Evolutionary conservation across 2,113 vertebrate genomes (phyloP), one percentile per base, ranked within the genome.

Genomic region (Hydrochoerus hydrochaeris): DNA sequence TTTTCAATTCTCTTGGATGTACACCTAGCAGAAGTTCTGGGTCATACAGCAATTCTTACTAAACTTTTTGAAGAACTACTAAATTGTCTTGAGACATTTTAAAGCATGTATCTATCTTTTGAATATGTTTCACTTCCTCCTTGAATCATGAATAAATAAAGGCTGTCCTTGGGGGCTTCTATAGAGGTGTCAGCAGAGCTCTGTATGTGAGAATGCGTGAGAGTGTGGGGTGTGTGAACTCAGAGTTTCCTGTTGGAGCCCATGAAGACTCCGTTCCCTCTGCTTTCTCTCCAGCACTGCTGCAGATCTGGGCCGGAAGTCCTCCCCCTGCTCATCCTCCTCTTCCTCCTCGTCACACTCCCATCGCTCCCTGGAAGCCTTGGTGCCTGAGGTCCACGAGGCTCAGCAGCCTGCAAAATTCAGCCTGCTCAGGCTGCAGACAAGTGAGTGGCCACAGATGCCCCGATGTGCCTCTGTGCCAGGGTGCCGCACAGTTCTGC

Each of bases 391-490:
- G 54, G 38, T 77, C 65, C 93, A 41, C 35, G 77, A 90, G 77
- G 38, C 93, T 57, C 90, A 80, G 16, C 38, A 67, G 41, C 88
- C 44, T 0, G 54, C 88, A 60, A 95, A 98, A 32, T 63, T 97
- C 30, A 95, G 87, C 94, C 71, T 98, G 69, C 96, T 98, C 9
- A 78, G 82, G 60, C 57, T 65, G 67, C 94, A 92, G 96, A 97
- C 97, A 83, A 90, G 97, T 97, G 69, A 97, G 96, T 96, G 41
- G 32, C 32, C 75, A 41, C 0, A 38, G 32, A 1, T 0, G 5
- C 35, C 69, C 49, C 30, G 58, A 84, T 0, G 0, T 0, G 46
- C 38, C 58, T 93, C 86, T 24, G 19, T 11, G 11, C 38, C 5
- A 14, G 26, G 62, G 32, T 44, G 85, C 46, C 62, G 35, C 62